Base-by-base conservation (phyloP, 1,140 invertebrate genomes). In the Drosophila lacertosa region DNA sequence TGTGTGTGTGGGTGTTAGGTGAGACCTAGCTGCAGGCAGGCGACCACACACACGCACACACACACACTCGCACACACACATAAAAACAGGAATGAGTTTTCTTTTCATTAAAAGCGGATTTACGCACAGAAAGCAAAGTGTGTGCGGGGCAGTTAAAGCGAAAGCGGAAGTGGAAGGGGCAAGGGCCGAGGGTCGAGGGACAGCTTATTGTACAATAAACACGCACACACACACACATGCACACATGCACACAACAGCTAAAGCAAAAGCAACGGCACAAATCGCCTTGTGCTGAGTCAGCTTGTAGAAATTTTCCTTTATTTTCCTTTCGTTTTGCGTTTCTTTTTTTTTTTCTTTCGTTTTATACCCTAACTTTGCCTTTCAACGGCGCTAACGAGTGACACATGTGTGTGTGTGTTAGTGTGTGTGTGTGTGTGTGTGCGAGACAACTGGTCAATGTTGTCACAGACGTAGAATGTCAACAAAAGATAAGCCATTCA, bases 51-150 rank as follows among this genome's bases (percentile, higher is more conserved):
- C 63, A 78, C 63, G 78, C 74, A 78, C 42, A 45, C 55, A 78
- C 66, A 66, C 76, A 77, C 54, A 75, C 44, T 20, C 26, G 13
- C 47, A 39, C 58, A 65, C 67, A 84, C 63, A 76, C 44, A 70
- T 40, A 73, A 58, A 86, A 88, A 62, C 65, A 65, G 51, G 44
- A 69, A 88, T 82, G 82, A 84, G 82, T 88, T 88, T 88, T 88
- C 82, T 88, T 88, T 88, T 88, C 82, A 88, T 88, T 88, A 88
- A 88, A 88, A 88, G 82, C 82, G 82, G 82, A 88, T 88, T 88
- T 88, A 82, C 82, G 82, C 78, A 82, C 74, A 81, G 57, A 42
- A 58, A 58, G 37, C 45, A 65, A 69, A 73, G 77, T 67, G 48
- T 39, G 29, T 16, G 37, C 3, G 22, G 3, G 33, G 18, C 7